These are phyloP conservation scores for Ascidia mentula DNA, from an alignment of 23 tunicate species.

Conservation along the genomic window DNA sequence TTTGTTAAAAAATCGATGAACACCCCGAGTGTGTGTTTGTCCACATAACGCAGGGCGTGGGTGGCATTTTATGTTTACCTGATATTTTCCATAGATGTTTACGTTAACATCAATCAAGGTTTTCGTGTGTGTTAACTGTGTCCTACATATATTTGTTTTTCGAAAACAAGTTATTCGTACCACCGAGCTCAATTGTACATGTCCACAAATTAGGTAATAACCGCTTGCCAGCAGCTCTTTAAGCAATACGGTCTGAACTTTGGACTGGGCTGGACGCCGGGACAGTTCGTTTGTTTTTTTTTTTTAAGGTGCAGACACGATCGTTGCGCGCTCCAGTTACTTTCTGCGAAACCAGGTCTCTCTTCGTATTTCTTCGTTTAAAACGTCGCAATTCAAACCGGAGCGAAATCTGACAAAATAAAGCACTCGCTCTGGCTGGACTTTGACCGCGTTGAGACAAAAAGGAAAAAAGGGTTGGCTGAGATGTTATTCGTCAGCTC, in stretches of 20 bases:
- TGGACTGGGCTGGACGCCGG: neutral
- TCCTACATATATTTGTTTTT: too few relatives aligned
- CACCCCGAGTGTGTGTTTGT: too few relatives aligned
- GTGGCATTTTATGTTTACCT: too few relatives aligned
- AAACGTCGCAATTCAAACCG: neutral
- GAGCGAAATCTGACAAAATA: neutral
- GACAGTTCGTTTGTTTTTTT: neutral
- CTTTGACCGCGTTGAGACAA: neutral
- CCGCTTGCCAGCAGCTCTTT: too few relatives aligned
- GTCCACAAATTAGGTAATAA: too few relatives aligned
- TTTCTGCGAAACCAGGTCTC: neutral
- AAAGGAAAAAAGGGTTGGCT: conserved; percentile 12
- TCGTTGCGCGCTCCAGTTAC: neutral
- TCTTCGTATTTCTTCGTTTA: neutral
- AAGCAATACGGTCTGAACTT: neutral
- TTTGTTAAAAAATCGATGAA: too few relatives aligned
- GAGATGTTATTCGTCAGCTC: neutral
- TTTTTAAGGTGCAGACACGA: neutral
- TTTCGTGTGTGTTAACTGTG: too few relatives aligned
- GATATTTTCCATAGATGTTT: too few relatives aligned
- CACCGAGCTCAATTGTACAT: too few relatives aligned
- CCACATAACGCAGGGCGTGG: too few relatives aligned
- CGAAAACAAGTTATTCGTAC: too few relatives aligned
- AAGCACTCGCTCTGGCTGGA: neutral
- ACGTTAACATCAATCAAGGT: too few relatives aligned